These are phyloP conservation scores for Cremastinae sp. DNA, from an alignment of 2,888 invertebrate species.

Conservation along the genomic window DNA sequence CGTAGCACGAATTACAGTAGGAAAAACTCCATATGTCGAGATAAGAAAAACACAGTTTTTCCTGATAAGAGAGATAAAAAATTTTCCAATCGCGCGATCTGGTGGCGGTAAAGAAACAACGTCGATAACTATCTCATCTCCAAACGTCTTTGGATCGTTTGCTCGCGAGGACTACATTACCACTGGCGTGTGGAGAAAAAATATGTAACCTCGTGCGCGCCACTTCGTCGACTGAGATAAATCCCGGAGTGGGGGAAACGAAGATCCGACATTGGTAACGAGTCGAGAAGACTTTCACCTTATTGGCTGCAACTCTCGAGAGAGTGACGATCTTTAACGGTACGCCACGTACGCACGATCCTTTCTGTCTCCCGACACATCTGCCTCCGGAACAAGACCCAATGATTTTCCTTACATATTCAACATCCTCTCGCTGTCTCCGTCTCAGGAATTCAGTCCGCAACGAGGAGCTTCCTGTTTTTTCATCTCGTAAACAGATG, in stretches of 20 bases:
- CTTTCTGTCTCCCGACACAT: constrained; percentile 30
- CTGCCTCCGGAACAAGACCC: constrained; percentile 22
- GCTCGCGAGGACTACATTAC: constrained; percentile 7
- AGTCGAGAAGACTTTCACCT: background rate
- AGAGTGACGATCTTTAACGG: no score
- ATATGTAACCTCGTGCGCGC: no score
- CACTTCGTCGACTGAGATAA: no score
- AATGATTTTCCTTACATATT: background rate
- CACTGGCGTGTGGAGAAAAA: background rate
- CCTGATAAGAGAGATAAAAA: no score
- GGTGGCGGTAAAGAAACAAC: background rate
- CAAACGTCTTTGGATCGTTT: no score
- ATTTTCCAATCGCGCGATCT: no score
- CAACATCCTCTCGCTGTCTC: constrained; percentile 6
- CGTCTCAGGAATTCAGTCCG: constrained; percentile 46
- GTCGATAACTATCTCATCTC: background rate
- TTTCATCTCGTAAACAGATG: constrained; percentile 68
- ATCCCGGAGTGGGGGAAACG: no score
- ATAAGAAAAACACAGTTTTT: background rate
- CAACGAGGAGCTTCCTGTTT: constrained; percentile 75
- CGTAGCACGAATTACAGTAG: no score
- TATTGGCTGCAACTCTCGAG: background rate
- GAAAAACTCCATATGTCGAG: no score
- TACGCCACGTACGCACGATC: no score
- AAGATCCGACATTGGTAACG: background rate